Conservation (phyloP, 2,113 vertebrate species). For the Progne subis region DNA sequence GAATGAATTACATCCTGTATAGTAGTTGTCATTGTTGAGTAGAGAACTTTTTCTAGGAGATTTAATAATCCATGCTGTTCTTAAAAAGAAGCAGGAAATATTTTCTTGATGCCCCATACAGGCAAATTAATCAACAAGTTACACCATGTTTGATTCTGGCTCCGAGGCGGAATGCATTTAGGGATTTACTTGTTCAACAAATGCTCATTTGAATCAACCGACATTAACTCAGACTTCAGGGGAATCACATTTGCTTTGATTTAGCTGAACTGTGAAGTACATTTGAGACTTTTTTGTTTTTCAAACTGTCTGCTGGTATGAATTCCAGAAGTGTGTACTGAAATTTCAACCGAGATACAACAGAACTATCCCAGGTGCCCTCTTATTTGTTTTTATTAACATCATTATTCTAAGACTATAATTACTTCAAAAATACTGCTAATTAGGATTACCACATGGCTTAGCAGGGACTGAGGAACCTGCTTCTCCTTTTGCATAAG, state of each 20-base stretch:
- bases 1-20: background rate
- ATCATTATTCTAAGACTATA: background rate
- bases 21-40: background rate
- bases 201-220: conserved; percentile 19
- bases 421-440: background rate
- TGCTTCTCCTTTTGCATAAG: background rate
- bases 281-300: background rate
- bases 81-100: background rate
- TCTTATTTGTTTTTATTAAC: background rate
- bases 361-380: background rate
- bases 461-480: background rate
- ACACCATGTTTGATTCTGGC: background rate
- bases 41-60: background rate
- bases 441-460: background rate
- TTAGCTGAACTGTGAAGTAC: background rate
- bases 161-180: background rate
- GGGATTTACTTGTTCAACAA: background rate
- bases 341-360: background rate
- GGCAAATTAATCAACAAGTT: background rate
- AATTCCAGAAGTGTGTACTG: background rate
- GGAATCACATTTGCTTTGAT: background rate
- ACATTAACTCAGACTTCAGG: background rate
- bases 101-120: background rate
- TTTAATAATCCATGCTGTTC: background rate
- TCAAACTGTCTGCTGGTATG: background rate